These are phyloP conservation scores for Clarias batrachus DNA, from an alignment of 2,113 vertebrate species.

Conservation along the genomic window DNA sequence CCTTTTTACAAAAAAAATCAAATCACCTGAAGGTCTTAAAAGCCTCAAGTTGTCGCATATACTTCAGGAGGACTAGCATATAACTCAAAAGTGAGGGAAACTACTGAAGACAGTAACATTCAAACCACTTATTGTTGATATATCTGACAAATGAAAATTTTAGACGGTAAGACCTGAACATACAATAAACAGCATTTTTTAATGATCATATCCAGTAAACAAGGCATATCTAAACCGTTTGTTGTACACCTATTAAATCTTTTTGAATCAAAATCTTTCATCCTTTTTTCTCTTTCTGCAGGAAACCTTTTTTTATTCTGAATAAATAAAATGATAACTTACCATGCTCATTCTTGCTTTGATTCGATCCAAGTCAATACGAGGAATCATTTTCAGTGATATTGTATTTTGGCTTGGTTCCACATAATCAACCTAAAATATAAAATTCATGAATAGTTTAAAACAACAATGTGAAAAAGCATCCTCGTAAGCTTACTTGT, in stretches of 20 bases:
- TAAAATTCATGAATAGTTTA: neutral
- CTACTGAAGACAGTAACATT: neutral
- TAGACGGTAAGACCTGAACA: neutral
- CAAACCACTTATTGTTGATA: neutral
- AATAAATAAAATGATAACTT: too few relatives aligned
- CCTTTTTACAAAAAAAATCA: too few relatives aligned
- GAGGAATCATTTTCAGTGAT: slow-evolving; percentile 94
- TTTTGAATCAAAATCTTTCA: too few relatives aligned
- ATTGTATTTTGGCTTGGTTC: slow-evolving; percentile 97
- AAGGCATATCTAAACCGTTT: too few relatives aligned
- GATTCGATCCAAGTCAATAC: slow-evolving; percentile 92
- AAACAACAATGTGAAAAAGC: too few relatives aligned
- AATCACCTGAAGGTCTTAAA: neutral
- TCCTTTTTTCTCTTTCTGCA: too few relatives aligned
- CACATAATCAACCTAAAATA: slow-evolving; percentile 86
- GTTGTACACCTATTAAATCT: neutral
- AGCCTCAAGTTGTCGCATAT: neutral
- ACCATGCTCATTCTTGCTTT: slow-evolving; percentile 86
- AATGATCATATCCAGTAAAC: neutral
- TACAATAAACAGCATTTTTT: neutral
- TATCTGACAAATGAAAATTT: neutral
- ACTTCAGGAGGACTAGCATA: neutral
- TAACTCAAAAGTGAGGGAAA: neutral
- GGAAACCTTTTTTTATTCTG: neutral
- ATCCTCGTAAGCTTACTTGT: neutral